Percentiles rank a stretch among this genome's conserved stretches.
phyloP scores from a whole-genome alignment of 2,888 invertebrate genomes.

The Teleogryllus oceanicus region DNA sequence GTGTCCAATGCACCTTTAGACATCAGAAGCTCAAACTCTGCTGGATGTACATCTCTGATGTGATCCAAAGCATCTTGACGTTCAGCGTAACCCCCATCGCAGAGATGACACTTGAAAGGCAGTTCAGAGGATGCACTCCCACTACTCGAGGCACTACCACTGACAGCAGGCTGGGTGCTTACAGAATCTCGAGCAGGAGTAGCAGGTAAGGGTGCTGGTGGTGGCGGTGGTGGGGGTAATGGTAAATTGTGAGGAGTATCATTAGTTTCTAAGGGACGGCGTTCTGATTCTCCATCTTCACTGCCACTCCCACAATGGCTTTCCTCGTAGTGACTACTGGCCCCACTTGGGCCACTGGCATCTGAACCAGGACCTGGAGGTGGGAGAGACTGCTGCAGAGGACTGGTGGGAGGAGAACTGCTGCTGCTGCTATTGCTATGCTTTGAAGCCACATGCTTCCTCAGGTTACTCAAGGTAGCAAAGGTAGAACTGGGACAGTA shows the following conservation, averaged over 20 bases:
- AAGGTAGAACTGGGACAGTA: conserved; percentile 80
- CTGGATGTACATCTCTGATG: conserved; percentile 68
- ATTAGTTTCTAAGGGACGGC: background rate
- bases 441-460: conserved; percentile 72
- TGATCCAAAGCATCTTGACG: conserved; percentile 78
- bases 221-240: conserved; percentile 21
- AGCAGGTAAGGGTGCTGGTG: conserved; percentile 20
- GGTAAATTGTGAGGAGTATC: background rate
- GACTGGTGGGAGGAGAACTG: conserved; percentile 23
- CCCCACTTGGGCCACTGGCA: background rate
- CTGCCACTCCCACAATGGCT: conserved; percentile 28
- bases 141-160: background rate
- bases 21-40: conserved; percentile 77
- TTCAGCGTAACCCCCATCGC: conserved; percentile 80
- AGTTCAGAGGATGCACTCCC: conserved; percentile 55
- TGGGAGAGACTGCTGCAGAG: background rate
- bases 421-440: conserved; percentile 50
- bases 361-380: background rate
- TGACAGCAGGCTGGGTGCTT: conserved; percentile 2
- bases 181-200: background rate
- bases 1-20: conserved; percentile 73
- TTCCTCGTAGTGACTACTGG: conserved; percentile 25
- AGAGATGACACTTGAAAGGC: conserved; percentile 89
- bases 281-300: conserved; percentile 24
- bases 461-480: conserved; percentile 71